A percentile compares a stretch with the other conserved stretches of the same genome.
Conservation (phyloP, 2,113 vertebrate genomes). For the Pithys albifrons region DNA sequence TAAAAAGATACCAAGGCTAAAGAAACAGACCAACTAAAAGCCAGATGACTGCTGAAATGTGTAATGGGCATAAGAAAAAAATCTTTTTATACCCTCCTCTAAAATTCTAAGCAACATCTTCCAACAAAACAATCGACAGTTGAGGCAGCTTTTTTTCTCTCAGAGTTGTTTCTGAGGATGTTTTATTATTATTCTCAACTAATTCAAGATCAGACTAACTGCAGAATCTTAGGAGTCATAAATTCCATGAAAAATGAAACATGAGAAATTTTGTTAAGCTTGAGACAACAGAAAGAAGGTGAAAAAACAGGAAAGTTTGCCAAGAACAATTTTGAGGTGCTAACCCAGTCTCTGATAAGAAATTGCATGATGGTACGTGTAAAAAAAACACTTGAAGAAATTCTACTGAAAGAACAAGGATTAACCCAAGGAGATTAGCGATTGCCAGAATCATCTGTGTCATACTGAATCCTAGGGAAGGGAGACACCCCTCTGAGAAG, state of each 20-base stretch:
- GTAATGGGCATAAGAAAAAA: background rate
- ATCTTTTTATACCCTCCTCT: background rate
- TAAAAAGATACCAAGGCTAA: background rate
- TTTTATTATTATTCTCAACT: background rate
- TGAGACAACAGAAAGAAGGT: background rate
- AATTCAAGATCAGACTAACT: background rate
- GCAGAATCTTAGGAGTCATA: background rate
- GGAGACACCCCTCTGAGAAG: background rate
- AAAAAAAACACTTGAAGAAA: background rate
- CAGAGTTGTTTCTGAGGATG: background rate
- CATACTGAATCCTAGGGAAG: background rate
- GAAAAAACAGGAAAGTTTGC: background rate
- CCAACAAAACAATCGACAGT: background rate
- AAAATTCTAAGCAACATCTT: background rate
- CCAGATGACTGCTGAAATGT: background rate
- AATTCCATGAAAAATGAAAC: background rate
- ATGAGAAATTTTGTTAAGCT: background rate
- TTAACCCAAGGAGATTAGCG: background rate
- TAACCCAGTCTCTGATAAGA: background rate
- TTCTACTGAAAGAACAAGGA: background rate
- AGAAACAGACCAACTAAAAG: background rate
- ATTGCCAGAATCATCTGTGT: background rate
- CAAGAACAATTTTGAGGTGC: background rate
- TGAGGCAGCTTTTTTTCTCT: background rate
- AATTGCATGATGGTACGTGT: background rate